Percentiles rank a stretch among this genome's conserved stretches.
Evolutionary conservation across 2,113 vertebrate species (phyloP).

Genomic region (Natator depressus): DNA sequence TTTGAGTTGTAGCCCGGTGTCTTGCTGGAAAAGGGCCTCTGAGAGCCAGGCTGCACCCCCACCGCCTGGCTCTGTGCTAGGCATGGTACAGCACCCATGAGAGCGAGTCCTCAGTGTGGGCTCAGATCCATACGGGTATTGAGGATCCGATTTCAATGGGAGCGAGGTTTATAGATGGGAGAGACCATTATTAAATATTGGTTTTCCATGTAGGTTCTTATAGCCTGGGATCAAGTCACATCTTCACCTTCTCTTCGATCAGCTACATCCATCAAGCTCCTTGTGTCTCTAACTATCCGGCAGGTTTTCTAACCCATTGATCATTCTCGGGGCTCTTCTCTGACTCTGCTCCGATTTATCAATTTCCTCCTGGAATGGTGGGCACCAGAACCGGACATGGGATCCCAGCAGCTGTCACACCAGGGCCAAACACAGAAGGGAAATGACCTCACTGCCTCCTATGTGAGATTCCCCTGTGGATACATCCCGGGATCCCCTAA

Average conservation of each 20-base stretch:
- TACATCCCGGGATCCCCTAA: no score
- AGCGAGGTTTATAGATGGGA: background rate
- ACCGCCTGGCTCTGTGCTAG: background rate
- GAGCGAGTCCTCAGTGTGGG: background rate
- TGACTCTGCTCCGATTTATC: background rate
- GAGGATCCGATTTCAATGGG: no score
- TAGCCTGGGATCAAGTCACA: background rate
- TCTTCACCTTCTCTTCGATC: background rate
- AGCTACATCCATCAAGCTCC: background rate
- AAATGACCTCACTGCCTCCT: no score
- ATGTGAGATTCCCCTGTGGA: no score
- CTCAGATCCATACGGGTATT: background rate
- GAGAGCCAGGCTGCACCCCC: no score
- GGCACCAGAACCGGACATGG: no score
- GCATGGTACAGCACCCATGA: no score
- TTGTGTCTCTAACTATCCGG: fast-evolving
- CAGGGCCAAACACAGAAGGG: no score
- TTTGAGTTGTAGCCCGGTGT: background rate
- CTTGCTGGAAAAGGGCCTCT: no score
- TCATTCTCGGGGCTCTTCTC: background rate
- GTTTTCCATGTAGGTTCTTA: background rate
- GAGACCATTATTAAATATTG: background rate
- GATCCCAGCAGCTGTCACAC: no score
- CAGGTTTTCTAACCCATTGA: background rate
- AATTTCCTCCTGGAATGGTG: background rate